Evolutionary conservation across 2,113 vertebrate species (phyloP), one percentile per base, ranked within the genome.

Genomic region (Lepus europaeus): DNA sequence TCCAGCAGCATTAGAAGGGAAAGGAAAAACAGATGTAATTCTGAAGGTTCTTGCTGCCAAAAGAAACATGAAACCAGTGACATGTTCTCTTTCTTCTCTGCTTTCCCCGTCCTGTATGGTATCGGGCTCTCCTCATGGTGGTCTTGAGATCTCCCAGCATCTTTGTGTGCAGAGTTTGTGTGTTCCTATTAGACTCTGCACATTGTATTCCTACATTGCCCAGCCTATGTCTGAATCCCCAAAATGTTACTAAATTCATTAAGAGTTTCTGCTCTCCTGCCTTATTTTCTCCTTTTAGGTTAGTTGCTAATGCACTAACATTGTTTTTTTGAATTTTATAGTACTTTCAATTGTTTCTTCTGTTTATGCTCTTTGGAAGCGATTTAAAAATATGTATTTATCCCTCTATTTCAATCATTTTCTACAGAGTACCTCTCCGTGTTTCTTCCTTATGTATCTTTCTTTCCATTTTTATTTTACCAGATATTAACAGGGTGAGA

Each of bases 51-150:
- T 83, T 63, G 63, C 89, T 93, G 66, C 53, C 96, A 96, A 91
- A 33, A 73, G 89, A 69, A 95, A 82, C 80, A 93, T 61, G 93
- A 98, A 91, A 93, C 97, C 93, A 82, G 27, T 22, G 49, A 83
- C n/a, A 66, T 22, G 45, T 61, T 87, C 69, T 66, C 56, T 51
- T 20, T 79, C 31, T 49, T 82, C 68, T 59, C 49, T 80, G 7
- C 78, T 23, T 27, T n/a, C n/a, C 39, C n/a, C 70, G 33, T 72
- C 64, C 79, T 94, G 20, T 77, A 22, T 89, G 22, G 10, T 16
- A 23, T 23, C 68, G 61, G 36, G 9, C 17, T 83, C 1, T 73
- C 68, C 45, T 85, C 45, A 51, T 33, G 23, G 69, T 70, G 51
- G 23, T 51, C 49, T 20, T 66, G 22, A 23, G 10, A 11, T 70